phyloP scores from a whole-genome alignment of 2,113 vertebrate species.

The Cryptotis parvus region DNA sequence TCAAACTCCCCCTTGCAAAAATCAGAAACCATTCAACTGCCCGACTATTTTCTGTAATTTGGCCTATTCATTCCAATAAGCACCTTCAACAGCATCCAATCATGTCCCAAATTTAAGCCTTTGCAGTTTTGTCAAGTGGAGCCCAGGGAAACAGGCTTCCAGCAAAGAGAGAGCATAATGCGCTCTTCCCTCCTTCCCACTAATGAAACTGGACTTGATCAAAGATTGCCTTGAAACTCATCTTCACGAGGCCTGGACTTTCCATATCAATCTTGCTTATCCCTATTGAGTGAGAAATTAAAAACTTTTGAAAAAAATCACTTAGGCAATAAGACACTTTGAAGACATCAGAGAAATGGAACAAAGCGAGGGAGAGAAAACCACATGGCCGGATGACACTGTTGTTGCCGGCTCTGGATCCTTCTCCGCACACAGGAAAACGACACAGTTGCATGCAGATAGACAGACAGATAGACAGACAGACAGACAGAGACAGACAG shows the following conservation, averaged over 20 bases:
- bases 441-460: too few species aligned
- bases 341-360: conserved; percentile 39
- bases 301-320: conserved; percentile 1
- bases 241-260: neutral
- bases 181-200: neutral
- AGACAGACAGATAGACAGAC: neutral
- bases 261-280: neutral
- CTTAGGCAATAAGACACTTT: neutral
- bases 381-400: conserved; percentile 25
- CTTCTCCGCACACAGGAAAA: neutral
- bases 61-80: neutral
- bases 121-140: neutral
- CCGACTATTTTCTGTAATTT: conserved; percentile 9
- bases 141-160: neutral
- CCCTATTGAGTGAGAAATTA: conserved; percentile 26
- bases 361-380: conserved; percentile 15
- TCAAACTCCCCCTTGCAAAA: neutral
- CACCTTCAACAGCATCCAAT: neutral
- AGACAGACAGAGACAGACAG: too few species aligned
- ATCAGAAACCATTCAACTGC: neutral
- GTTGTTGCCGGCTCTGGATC: conserved; percentile 7
- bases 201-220: neutral
- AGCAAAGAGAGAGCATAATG: conserved; percentile 36
- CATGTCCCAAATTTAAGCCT: conserved; percentile 40
- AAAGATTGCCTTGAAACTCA: conserved; percentile 19